These are phyloP conservation scores for Osmoderma eremita DNA, from an alignment of 2,888 invertebrate genomes.

Conservation along the genomic window DNA sequence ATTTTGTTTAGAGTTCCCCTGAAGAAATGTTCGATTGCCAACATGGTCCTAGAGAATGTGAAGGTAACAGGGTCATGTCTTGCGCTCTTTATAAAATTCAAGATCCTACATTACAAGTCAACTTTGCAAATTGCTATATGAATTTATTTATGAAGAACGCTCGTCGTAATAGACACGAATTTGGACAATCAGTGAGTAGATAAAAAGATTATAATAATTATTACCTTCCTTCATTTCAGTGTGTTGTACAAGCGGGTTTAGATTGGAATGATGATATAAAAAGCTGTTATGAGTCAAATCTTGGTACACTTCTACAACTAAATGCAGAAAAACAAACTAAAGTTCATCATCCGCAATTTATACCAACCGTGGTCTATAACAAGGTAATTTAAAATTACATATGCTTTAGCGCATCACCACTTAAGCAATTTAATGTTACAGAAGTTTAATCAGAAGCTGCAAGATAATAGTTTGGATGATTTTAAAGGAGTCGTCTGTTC, in stretches of 20 bases:
- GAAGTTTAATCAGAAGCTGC: slow-evolving; percentile 36
- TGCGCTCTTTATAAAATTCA: slow-evolving; percentile 65
- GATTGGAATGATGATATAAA: slow-evolving; percentile 56
- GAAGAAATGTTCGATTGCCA: slow-evolving; percentile 68
- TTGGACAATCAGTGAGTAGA: slow-evolving; percentile 51
- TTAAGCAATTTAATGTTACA: slow-evolving; percentile 19
- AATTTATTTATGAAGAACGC: slow-evolving; percentile 49
- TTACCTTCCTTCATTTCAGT: slow-evolving; percentile 57
- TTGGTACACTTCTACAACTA: slow-evolving; percentile 65
- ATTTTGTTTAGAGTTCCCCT: slow-evolving; percentile 52
- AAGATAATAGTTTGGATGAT: slow-evolving; percentile 34
- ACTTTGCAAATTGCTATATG: slow-evolving; percentile 61
- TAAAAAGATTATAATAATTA: not conserved
- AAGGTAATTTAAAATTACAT: slow-evolving; percentile 57
- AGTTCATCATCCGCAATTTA: slow-evolving; percentile 62
- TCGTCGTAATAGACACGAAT: slow-evolving; percentile 44
- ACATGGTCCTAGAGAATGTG: slow-evolving; percentile 72
- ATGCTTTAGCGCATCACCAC: not conserved
- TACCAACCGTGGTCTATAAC: slow-evolving; percentile 67
- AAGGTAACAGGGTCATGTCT: slow-evolving; percentile 71
- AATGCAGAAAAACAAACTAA: slow-evolving; percentile 65
- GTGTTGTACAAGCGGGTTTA: slow-evolving; percentile 61
- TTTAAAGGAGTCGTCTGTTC: slow-evolving; percentile 33
- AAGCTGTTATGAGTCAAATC: slow-evolving; percentile 60
- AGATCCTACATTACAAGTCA: slow-evolving; percentile 59